Evolutionary conservation across 1,140 invertebrate genomes (phyloP), one percentile per base, ranked within the genome.

Genomic region (Bombus impatiens): DNA sequence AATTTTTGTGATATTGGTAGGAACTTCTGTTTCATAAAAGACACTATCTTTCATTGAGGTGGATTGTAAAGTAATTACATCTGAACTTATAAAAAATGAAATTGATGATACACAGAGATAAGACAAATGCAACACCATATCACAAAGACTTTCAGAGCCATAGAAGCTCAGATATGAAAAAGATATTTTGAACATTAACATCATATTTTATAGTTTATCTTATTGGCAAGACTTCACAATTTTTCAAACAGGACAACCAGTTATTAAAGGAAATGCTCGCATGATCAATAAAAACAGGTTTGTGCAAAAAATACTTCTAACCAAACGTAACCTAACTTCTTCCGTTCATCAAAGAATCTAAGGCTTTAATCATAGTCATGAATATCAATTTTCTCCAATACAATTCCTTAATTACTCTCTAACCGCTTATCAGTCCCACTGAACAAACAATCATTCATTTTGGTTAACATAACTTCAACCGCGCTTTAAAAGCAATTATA

Each of bases 361-460:
- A 9, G 71, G 22, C 18, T 74, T 74, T 74, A 74, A 44, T 74
- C 15, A 22, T 18, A 10, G 28, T 5, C n/a, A 15, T 32, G 40
- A 1, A 47, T 42, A 74, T 74, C 71, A 47, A 74, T 44, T 25
- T 32, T 47, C 28, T 3, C 37, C 40, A 1, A 18, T 62, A 62
- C 65, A 15, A 15, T 22, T 35, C 3, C 15, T 44, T 22, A 32
- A 32, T 15, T 2, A 44, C 40, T n/a, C 40, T 42, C 42, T 15
- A 47, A 22, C 13, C 42, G 6, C 8, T 74, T 44, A 47, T 44
- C 71, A 22, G 6, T 74, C 1, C n/a, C 28, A 28, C 9, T 74
- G n/a, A 42, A 28, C 8, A 74, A 74, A 74, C 71, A 74, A 47
- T 74, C 42, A 47, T 74, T 72, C 40, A 72, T 42, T n/a, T 47